A percentile compares a stretch with the other conserved stretches of the same genome.
Conservation (phyloP, 2,888 invertebrate genomes). For the Brachypalpus laphriformis region DNA sequence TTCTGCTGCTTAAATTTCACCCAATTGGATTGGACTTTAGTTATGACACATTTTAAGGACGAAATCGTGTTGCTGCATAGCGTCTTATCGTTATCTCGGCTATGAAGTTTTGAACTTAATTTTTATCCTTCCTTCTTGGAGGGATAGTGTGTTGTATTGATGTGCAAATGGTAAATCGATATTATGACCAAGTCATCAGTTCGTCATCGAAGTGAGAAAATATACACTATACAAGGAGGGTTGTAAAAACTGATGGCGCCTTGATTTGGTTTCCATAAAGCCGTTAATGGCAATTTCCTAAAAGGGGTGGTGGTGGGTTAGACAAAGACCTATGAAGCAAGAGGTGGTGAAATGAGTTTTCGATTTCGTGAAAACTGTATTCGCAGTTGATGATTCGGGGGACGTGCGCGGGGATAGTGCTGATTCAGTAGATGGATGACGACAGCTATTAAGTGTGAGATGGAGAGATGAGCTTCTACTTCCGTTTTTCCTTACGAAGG, state of each 20-base stretch:
- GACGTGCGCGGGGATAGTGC: neutral
- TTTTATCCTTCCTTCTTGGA: neutral
- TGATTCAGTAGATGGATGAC: neutral
- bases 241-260: constrained; percentile 52
- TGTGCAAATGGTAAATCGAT: constrained; percentile 51
- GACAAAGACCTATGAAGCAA: neutral
- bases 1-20: constrained; percentile 1
- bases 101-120: constrained; percentile 32
- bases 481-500: neutral
- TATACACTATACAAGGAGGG: neutral
- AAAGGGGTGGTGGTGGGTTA: constrained; percentile 3
- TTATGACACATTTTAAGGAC: constrained; percentile 14
- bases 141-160: constrained; percentile 12
- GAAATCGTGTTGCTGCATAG: constrained; percentile 31
- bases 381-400: constrained; percentile 5
- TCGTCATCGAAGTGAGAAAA: constrained; percentile 38
- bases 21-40: constrained; percentile 29
- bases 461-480: neutral
- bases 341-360: neutral
- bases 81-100: constrained; percentile 20
- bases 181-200: constrained; percentile 44
- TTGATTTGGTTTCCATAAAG: constrained; percentile 49
- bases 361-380: constrained; percentile 30
- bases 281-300: constrained; percentile 38
- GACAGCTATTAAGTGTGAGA: neutral